Percentiles rank a stretch among this genome's conserved stretches.
These are phyloP conservation scores for Agrochola lychnidis DNA, from an alignment of 2,888 invertebrate species.

Conservation along the genomic window DNA sequence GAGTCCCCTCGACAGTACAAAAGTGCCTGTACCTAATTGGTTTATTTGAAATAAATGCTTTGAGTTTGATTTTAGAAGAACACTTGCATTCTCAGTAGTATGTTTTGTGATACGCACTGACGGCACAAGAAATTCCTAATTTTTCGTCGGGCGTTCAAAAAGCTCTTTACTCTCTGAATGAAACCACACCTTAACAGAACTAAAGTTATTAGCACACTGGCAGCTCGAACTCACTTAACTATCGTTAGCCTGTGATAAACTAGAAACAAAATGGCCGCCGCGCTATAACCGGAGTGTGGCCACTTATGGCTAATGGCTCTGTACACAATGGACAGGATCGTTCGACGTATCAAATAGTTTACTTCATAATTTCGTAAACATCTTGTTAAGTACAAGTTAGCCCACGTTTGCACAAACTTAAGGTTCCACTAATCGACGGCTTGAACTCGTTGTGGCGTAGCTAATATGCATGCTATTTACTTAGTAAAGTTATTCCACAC, in stretches of 20 bases:
- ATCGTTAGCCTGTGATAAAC: slow-evolving; percentile 31
- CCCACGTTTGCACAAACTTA: no score
- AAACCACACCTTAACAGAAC: slow-evolving; percentile 8
- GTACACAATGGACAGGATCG: slow-evolving; percentile 30
- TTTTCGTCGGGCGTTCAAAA: background rate
- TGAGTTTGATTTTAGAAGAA: no score
- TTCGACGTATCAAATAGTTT: slow-evolving; percentile 15
- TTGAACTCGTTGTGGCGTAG: no score
- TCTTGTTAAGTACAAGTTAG: slow-evolving; percentile 15
- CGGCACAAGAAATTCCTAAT: no score
- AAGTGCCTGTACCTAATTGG: no score
- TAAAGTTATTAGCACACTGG: slow-evolving; percentile 28
- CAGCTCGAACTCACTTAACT: slow-evolving; percentile 1
- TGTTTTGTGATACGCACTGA: no score
- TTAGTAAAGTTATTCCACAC: no score
- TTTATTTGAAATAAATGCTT: no score
- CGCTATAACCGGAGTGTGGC: background rate
- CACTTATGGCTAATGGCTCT: slow-evolving; percentile 57
- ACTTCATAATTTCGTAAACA: slow-evolving; percentile 11
- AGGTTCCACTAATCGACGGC: no score
- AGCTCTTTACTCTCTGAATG: background rate
- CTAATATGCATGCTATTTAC: no score
- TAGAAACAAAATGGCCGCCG: slow-evolving; percentile 47
- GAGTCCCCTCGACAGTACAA: no score
- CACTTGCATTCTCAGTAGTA: no score